Evolutionary conservation across 2,797 vertebrate species (phyloP).

Genomic region (Mus spretus): DNA sequence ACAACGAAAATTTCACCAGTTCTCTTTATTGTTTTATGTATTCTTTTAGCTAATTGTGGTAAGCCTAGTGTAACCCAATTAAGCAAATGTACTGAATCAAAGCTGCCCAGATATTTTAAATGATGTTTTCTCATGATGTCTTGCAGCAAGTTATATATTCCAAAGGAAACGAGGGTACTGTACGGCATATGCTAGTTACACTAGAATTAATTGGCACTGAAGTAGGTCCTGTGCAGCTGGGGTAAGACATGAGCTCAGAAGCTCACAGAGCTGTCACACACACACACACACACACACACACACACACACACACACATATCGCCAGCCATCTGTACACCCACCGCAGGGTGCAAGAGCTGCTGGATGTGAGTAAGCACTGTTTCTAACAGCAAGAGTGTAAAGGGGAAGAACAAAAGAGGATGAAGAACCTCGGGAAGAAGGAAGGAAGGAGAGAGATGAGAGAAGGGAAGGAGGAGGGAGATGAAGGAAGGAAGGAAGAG

Average conservation of each 20-base stretch:
- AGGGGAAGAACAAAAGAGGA: not conserved
- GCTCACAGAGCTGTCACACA: not conserved
- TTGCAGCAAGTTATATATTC: not conserved
- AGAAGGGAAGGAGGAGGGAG: not conserved
- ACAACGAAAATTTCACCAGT: not conserved
- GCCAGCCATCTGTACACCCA: not conserved
- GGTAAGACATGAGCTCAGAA: not conserved
- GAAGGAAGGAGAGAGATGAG: too few relatives aligned
- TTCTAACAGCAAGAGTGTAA: not conserved
- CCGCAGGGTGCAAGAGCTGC: rapidly evolving
- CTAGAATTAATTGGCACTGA: not conserved
- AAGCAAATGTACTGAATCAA: not conserved
- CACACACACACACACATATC: too few relatives aligned
- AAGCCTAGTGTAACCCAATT: slow-evolving; percentile 10
- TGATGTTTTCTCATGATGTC: not conserved
- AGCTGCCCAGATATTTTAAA: not conserved
- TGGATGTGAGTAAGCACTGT: too few relatives aligned
- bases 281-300: not conserved
- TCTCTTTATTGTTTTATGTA: not conserved
- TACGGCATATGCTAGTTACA: not conserved
- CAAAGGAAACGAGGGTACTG: not conserved
- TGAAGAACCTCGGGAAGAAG: too few relatives aligned
- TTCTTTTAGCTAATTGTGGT: not conserved
- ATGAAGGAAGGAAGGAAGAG: not conserved
- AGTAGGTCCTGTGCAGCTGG: not conserved